phyloP scores from a whole-genome alignment of 2,797 vertebrate genomes.

The Ciconia nigra region DNA sequence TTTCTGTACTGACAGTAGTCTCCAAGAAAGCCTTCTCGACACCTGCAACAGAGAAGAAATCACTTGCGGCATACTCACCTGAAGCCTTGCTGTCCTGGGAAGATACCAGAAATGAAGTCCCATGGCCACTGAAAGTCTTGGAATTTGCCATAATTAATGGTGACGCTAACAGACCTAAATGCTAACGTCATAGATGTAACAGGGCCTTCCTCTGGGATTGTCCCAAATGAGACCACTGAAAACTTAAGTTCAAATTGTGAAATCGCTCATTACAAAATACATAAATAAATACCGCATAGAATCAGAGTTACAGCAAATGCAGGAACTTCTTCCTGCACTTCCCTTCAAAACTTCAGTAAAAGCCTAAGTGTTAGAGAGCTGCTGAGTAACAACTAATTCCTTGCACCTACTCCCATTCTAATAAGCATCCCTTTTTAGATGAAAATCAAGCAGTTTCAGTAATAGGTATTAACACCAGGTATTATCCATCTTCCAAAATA shows the following conservation, averaged over 20 bases:
- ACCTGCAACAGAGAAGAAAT: constrained; percentile 72
- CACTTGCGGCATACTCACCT: not conserved
- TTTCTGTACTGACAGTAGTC: constrained; percentile 92
- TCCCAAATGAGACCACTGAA: not conserved
- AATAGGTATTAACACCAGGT: not conserved
- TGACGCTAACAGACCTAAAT: not conserved
- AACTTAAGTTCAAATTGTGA: not conserved
- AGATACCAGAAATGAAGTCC: not conserved
- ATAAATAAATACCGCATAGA: not conserved
- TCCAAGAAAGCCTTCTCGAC: constrained; percentile 86
- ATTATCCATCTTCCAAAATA: not conserved
- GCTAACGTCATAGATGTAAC: not conserved
- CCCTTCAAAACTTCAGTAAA: not conserved
- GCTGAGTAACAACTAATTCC: not conserved
- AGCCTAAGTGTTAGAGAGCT: not conserved
- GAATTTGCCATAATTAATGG: not conserved
- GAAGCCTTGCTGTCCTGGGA: not conserved
- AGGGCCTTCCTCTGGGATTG: not conserved
- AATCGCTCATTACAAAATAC: not conserved
- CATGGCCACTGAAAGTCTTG: fast-evolving
- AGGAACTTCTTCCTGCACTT: not conserved
- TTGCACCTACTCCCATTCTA: not conserved
- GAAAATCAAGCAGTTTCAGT: not conserved
- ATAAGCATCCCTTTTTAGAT: not conserved
- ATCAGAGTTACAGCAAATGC: not conserved